A percentile compares a stretch with the other conserved stretches of the same genome.
These are phyloP conservation scores for Lithophane socia DNA, from an alignment of 2,888 invertebrate species.

Conservation along the genomic window DNA sequence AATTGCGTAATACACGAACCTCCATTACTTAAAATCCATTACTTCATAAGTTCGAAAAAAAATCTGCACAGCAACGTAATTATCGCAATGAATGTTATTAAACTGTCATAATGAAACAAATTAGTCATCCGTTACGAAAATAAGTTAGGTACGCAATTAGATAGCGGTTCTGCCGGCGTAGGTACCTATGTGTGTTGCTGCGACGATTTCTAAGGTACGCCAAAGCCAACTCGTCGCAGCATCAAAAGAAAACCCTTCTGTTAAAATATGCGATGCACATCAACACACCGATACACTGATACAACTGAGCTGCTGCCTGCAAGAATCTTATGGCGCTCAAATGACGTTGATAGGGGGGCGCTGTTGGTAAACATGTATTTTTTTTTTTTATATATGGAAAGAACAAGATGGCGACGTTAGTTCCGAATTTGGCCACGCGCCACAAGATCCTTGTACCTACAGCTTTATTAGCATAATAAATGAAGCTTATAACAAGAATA, in stretches of 20 bases:
- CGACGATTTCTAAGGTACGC: not conserved
- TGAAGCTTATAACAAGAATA: not conserved
- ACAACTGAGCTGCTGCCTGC: not conserved
- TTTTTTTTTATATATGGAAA: not conserved
- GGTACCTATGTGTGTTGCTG: not conserved
- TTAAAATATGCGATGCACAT: not conserved
- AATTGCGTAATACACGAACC: too few species aligned
- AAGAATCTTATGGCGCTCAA: not conserved
- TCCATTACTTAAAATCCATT: too few species aligned
- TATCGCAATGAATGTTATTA: too few species aligned
- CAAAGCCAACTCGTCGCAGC: not conserved
- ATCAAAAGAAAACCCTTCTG: not conserved
- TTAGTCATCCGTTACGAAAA: too few species aligned
- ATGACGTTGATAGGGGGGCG: not conserved
- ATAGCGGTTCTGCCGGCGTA: not conserved
- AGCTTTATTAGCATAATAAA: not conserved
- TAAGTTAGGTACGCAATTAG: too few species aligned
- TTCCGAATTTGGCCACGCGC: not conserved
- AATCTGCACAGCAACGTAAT: too few species aligned
- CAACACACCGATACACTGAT: too few species aligned
- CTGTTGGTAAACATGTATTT: not conserved
- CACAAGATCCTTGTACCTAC: not conserved
- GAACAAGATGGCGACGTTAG: not conserved
- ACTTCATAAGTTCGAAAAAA: too few species aligned
- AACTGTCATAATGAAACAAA: too few species aligned